Conservation (phyloP, 2,888 invertebrate species). For the Seira ritae region DNA sequence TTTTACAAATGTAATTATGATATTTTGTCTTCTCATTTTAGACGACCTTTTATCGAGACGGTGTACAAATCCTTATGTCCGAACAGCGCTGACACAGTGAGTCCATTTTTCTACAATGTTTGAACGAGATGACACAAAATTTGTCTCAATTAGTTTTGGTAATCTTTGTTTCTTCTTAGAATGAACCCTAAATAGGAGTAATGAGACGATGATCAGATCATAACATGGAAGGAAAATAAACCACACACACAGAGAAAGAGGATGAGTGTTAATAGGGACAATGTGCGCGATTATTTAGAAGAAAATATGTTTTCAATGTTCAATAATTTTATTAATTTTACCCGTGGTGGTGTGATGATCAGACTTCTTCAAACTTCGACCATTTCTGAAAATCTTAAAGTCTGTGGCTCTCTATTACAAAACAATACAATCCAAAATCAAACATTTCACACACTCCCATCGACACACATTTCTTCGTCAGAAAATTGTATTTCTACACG, state of each 20-base stretch:
- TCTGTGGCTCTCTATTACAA: conserved; percentile 13
- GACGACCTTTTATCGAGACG: conserved; percentile 86
- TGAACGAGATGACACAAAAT: conserved; percentile 37
- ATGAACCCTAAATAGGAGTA: conserved; percentile 51
- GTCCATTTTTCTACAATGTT: conserved; percentile 74
- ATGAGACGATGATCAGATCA: not conserved
- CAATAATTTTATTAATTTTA: conserved; percentile 3
- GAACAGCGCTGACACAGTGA: conserved; percentile 83
- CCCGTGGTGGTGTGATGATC: not conserved
- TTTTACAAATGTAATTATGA: not conserved
- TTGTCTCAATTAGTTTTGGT: conserved; percentile 62
- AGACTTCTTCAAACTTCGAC: conserved; percentile 2
- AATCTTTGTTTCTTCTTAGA: conserved; percentile 58
- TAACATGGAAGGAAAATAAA: conserved; percentile 20
- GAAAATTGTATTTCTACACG: not conserved
- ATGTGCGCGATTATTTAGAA: not conserved
- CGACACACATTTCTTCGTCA: conserved; percentile 13
- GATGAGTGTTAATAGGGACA: conserved; percentile 16
- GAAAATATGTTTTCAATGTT: conserved; percentile 1
- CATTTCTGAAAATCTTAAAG: not conserved
- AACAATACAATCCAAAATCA: not conserved
- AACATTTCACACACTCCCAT: not conserved
- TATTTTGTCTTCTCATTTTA: conserved; percentile 76
- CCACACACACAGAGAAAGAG: conserved; percentile 18
- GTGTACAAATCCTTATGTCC: conserved; percentile 88